Percentiles rank a stretch among this genome's conserved stretches.
Conservation (phyloP, 2,797 vertebrate genomes). For the Hydrolagus colliei region DNA sequence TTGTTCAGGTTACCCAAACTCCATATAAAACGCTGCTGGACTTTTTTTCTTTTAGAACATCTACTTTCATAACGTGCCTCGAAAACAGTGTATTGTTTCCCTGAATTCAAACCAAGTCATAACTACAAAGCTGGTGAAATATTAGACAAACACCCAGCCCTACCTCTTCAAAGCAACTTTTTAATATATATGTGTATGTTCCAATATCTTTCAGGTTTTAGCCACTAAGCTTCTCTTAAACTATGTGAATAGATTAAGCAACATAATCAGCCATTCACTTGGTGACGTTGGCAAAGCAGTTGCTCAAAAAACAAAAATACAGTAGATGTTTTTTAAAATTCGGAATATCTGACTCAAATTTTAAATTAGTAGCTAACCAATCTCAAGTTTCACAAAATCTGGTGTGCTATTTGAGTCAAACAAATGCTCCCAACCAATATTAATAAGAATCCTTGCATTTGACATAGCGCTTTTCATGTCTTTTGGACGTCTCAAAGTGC, state of each 20-base stretch:
- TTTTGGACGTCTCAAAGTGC: too few relatives aligned
- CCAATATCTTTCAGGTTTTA: conserved; percentile 37
- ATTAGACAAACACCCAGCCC: background rate
- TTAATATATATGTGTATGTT: conserved; percentile 3
- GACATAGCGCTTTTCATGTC: too few relatives aligned
- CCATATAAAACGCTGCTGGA: background rate
- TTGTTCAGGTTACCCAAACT: background rate
- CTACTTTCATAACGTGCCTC: background rate
- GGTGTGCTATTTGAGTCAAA: too few relatives aligned
- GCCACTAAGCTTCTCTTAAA: conserved; percentile 39
- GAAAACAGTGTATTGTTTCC: background rate
- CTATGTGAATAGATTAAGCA: background rate
- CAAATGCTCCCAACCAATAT: too few relatives aligned
- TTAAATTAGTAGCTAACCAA: background rate
- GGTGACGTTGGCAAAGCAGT: background rate
- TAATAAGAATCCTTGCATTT: too few relatives aligned
- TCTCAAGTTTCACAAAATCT: too few relatives aligned
- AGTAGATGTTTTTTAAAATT: background rate
- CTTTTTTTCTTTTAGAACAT: background rate
- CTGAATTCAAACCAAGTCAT: background rate
- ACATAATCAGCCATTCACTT: background rate
- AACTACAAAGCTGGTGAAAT: background rate
- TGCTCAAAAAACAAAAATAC: background rate
- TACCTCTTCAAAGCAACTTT: conserved; percentile 5
- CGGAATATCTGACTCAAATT: background rate